phyloP scores from a whole-genome alignment of 2,888 invertebrate genomes.

The Lapara coniferarum region DNA sequence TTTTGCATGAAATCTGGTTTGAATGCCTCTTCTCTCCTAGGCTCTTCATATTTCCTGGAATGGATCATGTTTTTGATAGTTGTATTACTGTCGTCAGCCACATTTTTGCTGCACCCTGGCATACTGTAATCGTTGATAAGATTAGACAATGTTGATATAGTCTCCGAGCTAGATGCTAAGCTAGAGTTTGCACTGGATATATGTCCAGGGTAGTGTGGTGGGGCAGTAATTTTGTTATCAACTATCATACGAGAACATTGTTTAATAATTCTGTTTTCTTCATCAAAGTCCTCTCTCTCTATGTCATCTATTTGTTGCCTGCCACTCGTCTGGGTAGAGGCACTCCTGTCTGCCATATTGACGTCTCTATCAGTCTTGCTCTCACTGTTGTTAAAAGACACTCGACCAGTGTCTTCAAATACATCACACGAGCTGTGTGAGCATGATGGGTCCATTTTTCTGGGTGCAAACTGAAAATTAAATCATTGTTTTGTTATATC shows the following conservation, averaged over 20 bases:
- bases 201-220: conserved; percentile 61
- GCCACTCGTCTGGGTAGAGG: conserved; percentile 48
- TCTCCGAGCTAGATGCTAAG: conserved; percentile 72
- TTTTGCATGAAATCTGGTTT: conserved; percentile 77
- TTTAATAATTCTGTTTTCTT: conserved; percentile 74
- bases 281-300: conserved; percentile 76
- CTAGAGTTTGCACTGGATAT: conserved; percentile 71
- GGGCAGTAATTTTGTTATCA: conserved; percentile 61
- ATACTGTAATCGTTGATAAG: conserved; percentile 62
- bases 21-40: conserved; percentile 47
- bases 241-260: conserved; percentile 72
- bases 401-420: conserved; percentile 57
- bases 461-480: conserved; percentile 41
- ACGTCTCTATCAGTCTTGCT: conserved; percentile 68
- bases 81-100: conserved; percentile 64
- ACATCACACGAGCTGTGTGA: conserved; percentile 65
- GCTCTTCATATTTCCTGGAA: conserved; percentile 48
- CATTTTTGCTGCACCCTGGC: conserved; percentile 74
- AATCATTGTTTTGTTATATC: conserved; percentile 14
- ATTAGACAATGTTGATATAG: conserved; percentile 67
- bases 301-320: conserved; percentile 71
- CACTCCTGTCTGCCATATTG: conserved; percentile 50
- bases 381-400: conserved; percentile 57
- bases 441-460: conserved; percentile 77
- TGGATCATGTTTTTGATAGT: conserved; percentile 72